Evolutionary conservation across 2,113 vertebrate species (phyloP), one percentile per base, ranked within the genome.

Genomic region (Psilopsiagon aurifrons): DNA sequence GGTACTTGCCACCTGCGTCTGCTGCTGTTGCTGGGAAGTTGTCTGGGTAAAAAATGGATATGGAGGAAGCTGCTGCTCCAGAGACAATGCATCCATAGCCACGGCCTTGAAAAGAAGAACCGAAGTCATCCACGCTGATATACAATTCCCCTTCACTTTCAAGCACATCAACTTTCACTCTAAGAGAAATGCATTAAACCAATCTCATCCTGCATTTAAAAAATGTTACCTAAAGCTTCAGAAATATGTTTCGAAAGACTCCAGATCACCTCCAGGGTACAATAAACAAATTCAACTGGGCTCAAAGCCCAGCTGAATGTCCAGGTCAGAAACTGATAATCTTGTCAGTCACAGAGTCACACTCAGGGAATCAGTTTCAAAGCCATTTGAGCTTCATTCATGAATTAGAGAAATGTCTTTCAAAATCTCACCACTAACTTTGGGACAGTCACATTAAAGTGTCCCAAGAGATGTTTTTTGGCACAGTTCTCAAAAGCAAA

Each of bases 41-140:
- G 98, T 92, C 97, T 99, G 99, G 95, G 98, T 98, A 96, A 99
- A 99, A 94, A 99, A 98, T 1, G 99, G 98, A 15, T 98, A 99
- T 17, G 99, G 99, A 7, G 99, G 97, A 55, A 99, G 98, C 98
- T 99, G 99, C 97, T 99, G 99, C 94, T 99, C 99, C 97, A 99
- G 97, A 62, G 98, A 98, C 96, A 99, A 84, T 0, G 98, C 97
- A 4, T 99, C 99, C 96, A 99, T 98, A 19, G 98, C 97, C 96
- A 99, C 91, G 0, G 98, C 98, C 99, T 99, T 90, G 3, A 85
- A 84, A 11, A 84, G 31, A 92, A 49, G 35, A 59, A 41, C 7
- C 7, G 17, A 17, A 25, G 9, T 90, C 41, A 90, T 11, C 33
- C 63, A 10, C 0, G 3, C 23, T 10, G 76, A 28, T 46, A 37